Evolutionary conservation across 2,113 vertebrate genomes (phyloP).

Genomic region (Nycticebus coucang): DNA sequence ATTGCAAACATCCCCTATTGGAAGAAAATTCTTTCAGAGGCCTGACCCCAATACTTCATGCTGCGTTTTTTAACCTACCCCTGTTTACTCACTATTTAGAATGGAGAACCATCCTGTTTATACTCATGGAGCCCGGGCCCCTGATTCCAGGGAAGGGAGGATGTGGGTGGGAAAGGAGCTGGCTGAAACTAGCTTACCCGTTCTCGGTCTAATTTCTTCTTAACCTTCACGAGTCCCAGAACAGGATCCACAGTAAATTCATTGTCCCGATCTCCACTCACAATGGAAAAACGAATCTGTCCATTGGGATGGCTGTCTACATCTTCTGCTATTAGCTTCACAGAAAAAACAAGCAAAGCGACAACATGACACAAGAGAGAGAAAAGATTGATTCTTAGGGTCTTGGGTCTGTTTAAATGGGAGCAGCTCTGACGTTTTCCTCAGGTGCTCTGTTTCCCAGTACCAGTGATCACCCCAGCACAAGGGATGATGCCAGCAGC

Average conservation of each 20-base stretch:
- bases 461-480: too few species aligned
- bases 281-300: conserved; percentile 93
- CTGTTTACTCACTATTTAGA: not conserved
- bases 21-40: not conserved
- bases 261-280: conserved; percentile 92
- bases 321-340: conserved; percentile 95
- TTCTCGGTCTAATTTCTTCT: conserved; percentile 96
- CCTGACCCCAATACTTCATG: not conserved
- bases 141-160: not conserved
- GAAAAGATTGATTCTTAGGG: not conserved
- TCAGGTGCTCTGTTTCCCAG: not conserved
- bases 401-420: not conserved
- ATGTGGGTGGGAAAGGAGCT: not conserved
- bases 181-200: conserved; percentile 86
- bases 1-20: not conserved
- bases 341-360: conserved; percentile 42
- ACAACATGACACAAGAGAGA: not conserved
- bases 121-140: not conserved
- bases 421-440: not conserved
- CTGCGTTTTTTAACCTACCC: not conserved
- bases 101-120: not conserved
- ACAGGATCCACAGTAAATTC: conserved; percentile 95
- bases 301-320: conserved; percentile 93
- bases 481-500: not conserved
- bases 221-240: conserved; percentile 93